Conservation (phyloP, 1,140 invertebrate species). For the Bombus superbus region DNA sequence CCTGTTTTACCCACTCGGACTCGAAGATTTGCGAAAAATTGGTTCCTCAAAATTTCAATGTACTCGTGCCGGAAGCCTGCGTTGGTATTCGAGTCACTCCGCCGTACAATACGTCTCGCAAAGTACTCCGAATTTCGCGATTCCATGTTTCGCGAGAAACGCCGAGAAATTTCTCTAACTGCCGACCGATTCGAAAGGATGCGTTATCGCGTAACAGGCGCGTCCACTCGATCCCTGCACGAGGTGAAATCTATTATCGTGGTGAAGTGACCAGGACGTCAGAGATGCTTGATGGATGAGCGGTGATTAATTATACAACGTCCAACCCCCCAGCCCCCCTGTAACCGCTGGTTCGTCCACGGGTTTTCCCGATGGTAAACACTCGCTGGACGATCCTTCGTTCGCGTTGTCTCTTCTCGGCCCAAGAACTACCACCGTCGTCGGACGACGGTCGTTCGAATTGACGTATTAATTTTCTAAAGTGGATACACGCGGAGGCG, state of each 20-base stretch:
- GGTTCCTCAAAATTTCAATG: too few species aligned
- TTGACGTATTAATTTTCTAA: constrained; percentile 53
- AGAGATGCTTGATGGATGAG: constrained; percentile 75
- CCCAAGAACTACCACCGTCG: background rate
- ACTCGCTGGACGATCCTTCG: constrained; percentile 49
- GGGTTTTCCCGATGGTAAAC: constrained; percentile 59
- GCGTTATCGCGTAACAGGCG: constrained; percentile 12
- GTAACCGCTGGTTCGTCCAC: constrained; percentile 11
- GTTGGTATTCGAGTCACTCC: too few species aligned
- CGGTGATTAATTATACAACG: constrained; percentile 79
- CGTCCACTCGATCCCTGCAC: constrained; percentile 14
- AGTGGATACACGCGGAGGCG: constrained; percentile 22
- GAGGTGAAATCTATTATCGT: constrained; percentile 71
- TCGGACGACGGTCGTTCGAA: constrained; percentile 15
- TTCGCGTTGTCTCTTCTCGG: constrained; percentile 52
- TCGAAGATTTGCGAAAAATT: too few species aligned
- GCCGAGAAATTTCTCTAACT: background rate
- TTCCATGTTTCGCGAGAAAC: background rate
- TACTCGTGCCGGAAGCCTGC: too few species aligned
- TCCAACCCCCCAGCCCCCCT: constrained; percentile 50
- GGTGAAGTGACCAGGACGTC: constrained; percentile 70
- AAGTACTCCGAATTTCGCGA: background rate
- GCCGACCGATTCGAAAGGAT: background rate
- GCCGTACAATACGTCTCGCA: background rate
- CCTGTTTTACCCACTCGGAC: too few species aligned